These are phyloP conservation scores for Bombus vancouverensis DNA, from an alignment of 1,140 invertebrate genomes.

Conservation along the genomic window DNA sequence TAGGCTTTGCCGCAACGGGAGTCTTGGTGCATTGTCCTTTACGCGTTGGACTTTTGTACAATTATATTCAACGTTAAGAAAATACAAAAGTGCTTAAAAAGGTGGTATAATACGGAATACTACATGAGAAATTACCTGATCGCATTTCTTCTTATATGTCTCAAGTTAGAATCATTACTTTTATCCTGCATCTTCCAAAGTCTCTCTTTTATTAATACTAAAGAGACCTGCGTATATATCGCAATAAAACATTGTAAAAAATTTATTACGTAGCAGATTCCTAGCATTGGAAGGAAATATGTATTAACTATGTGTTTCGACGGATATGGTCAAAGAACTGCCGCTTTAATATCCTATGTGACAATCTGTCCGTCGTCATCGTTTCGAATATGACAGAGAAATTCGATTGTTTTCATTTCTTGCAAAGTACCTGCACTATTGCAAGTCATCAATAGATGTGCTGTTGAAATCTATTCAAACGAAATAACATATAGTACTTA, in stretches of 20 bases:
- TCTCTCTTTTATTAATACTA: conserved; percentile 45
- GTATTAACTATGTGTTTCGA: conserved; percentile 49
- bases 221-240: conserved; percentile 15
- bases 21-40: conserved; percentile 37
- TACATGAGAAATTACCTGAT: conserved; percentile 50
- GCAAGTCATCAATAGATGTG: conserved; percentile 1
- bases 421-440: conserved; percentile 11
- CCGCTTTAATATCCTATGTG: conserved; percentile 45
- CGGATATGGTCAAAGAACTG: conserved; percentile 60
- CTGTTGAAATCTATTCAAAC: conserved; percentile 3
- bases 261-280: conserved; percentile 40
- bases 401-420: not conserved
- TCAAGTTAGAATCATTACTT: conserved; percentile 32
- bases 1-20: conserved; percentile 42
- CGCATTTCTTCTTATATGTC: not conserved
- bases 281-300: conserved; percentile 59
- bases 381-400: conserved; percentile 12
- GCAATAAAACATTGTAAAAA: conserved; percentile 41
- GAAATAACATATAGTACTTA: conserved; percentile 33
- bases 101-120: conserved; percentile 57
- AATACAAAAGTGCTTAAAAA: conserved; percentile 66
- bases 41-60: conserved; percentile 68
- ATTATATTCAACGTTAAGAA: conserved; percentile 55
- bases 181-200: conserved; percentile 39
- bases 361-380: conserved; percentile 35